These are phyloP conservation scores for Hormaphis cornu DNA, from an alignment of 1,140 invertebrate genomes.

Conservation along the genomic window DNA sequence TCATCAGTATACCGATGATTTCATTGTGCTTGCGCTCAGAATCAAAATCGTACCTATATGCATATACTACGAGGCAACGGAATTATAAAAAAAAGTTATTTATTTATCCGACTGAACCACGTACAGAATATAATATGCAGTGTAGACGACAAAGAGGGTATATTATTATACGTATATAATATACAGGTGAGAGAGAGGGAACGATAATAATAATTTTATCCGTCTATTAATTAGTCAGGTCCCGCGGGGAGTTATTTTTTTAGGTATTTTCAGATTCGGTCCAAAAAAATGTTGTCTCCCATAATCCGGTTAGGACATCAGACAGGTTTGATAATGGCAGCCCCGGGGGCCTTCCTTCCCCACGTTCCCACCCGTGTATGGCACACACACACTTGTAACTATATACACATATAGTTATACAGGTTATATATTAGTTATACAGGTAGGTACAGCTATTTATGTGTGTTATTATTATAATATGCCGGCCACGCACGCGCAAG, in stretches of 20 bases:
- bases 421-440: too few relatives aligned
- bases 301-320: slow-evolving; percentile 29
- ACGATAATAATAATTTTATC: slow-evolving; percentile 16
- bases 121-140: too few relatives aligned
- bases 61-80: too few relatives aligned
- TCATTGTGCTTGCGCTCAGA: too few relatives aligned
- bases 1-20: too few relatives aligned
- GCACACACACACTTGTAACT: too few relatives aligned
- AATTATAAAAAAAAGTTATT: too few relatives aligned
- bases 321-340: slow-evolving; percentile 32
- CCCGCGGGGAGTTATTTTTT: neutral
- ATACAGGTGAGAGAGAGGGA: neutral
- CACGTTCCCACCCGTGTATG: neutral
- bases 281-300: slow-evolving; percentile 25
- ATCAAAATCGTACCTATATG: too few relatives aligned
- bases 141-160: neutral
- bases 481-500: neutral
- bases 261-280: slow-evolving; percentile 20
- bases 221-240: slow-evolving; percentile 9
- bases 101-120: too few relatives aligned
- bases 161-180: neutral
- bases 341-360: slow-evolving; percentile 6
- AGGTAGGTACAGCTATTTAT: too few relatives aligned
- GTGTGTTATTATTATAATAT: too few relatives aligned
- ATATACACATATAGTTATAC: too few relatives aligned